Conservation (phyloP, 2,113 vertebrate species). For the Chionodraco myersi region DNA sequence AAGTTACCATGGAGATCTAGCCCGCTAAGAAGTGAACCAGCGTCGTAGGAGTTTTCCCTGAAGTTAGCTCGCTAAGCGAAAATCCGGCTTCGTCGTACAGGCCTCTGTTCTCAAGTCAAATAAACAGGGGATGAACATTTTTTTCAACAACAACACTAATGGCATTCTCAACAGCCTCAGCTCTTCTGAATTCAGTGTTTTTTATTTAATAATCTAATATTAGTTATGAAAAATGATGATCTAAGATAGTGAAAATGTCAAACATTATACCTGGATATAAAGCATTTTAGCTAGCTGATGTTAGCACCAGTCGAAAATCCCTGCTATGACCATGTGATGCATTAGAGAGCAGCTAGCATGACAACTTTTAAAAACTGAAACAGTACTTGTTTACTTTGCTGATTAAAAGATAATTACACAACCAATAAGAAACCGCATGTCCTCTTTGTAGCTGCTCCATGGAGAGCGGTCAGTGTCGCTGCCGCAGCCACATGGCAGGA, state of each 20-base stretch:
- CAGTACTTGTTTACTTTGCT: neutral
- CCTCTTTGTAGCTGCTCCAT: conserved; percentile 83
- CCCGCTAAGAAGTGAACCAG: too few species aligned
- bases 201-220: neutral
- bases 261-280: neutral
- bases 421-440: neutral
- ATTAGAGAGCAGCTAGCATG: neutral
- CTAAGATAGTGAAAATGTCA: neutral
- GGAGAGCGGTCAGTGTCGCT: conserved; percentile 91
- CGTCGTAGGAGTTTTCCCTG: too few species aligned
- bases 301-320: neutral
- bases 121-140: too few species aligned
- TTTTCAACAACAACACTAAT: neutral
- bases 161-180: neutral
- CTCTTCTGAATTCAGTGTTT: neutral
- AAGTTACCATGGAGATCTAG: too few species aligned
- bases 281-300: neutral
- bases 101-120: neutral
- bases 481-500: conserved; percentile 88
- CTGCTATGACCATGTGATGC: neutral
- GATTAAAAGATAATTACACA: neutral
- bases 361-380: neutral
- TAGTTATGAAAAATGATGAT: neutral
- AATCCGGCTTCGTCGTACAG: too few species aligned
- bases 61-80: too few species aligned